Conservation (phyloP, 2,113 vertebrate genomes). For the Tetrax tetrax region DNA sequence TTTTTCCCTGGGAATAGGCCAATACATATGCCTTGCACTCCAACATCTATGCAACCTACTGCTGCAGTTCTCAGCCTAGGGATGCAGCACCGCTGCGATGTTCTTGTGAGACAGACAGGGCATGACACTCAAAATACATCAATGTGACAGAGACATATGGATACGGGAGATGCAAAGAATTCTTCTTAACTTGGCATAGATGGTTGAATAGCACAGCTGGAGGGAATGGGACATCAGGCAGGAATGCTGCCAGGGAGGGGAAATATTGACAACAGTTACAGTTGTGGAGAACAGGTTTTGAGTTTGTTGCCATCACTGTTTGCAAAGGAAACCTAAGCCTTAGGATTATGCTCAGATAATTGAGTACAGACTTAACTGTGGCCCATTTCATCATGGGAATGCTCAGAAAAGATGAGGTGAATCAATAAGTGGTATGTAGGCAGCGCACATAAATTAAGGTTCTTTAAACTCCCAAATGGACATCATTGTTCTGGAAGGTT, state of each 20-base stretch:
- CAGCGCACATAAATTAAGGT: neutral
- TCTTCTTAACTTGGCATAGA: neutral
- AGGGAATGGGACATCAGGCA: neutral
- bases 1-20: neutral
- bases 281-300: neutral
- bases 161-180: neutral
- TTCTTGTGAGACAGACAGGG: neutral
- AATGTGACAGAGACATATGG: rapidly evolving
- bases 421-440: neutral
- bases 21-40: neutral
- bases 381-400: neutral
- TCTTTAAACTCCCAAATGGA: neutral
- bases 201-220: neutral
- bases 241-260: neutral
- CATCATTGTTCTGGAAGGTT: neutral
- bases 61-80: neutral
- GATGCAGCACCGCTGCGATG: neutral
- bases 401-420: neutral
- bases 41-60: neutral
- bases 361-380: neutral
- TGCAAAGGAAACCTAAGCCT: neutral
- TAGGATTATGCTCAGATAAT: neutral
- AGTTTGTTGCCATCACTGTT: neutral
- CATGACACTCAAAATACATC: neutral
- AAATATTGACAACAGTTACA: neutral